phyloP scores from a whole-genome alignment of 2,888 invertebrate genomes.

The Catocala fraxini region DNA sequence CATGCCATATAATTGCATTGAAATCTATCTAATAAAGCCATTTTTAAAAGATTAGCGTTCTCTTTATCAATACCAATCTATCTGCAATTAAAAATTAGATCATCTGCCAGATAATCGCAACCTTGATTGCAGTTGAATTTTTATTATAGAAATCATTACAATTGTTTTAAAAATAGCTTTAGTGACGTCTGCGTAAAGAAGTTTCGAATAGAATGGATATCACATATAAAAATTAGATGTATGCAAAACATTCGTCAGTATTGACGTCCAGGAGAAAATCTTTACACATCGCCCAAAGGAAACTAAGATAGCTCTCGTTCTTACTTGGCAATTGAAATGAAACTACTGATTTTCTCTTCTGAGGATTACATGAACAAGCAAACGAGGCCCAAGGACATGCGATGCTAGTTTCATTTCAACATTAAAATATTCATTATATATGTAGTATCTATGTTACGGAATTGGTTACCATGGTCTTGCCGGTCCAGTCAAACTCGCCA shows the following conservation, averaged over 20 bases:
- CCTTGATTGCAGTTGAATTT: too few species aligned
- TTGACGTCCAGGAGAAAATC: neutral
- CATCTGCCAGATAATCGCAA: too few species aligned
- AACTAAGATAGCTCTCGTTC: neutral
- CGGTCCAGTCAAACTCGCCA: constrained; percentile 98
- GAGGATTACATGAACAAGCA: too few species aligned
- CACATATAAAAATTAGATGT: too few species aligned
- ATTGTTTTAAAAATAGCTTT: neutral
- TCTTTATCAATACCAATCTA: too few species aligned
- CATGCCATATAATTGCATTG: too few species aligned
- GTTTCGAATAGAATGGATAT: neutral
- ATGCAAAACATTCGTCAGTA: neutral
- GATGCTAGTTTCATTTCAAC: constrained; percentile 19
- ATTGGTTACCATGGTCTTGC: constrained; percentile 91
- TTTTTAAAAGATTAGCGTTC: too few species aligned
- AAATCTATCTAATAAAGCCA: too few species aligned
- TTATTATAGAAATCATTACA: too few species aligned
- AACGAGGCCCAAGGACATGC: too few species aligned
- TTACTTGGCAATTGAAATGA: constrained; percentile 14
- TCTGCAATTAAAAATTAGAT: too few species aligned
- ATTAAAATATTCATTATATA: constrained; percentile 7
- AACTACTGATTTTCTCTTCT: constrained; percentile 8
- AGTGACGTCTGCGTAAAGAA: constrained; percentile 1
- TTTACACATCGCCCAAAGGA: constrained; percentile 9
- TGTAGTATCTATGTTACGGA: constrained; percentile 49